Conservation (phyloP, 64 coral and sea anemone genomes). For the Dendronephthya gigantea region DNA sequence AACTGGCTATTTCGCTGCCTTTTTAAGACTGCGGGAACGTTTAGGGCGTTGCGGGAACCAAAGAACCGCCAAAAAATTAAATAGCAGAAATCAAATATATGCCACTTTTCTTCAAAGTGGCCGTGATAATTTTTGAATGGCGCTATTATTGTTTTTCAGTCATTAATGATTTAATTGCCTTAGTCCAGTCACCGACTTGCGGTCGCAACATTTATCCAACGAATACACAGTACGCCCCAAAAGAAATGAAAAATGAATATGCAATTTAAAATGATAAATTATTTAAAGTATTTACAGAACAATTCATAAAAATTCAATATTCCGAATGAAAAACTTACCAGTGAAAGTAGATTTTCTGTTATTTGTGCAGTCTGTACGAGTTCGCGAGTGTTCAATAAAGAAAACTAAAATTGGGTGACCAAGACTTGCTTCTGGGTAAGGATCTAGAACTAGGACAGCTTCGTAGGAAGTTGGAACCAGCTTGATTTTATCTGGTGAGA, state of each 20-base stretch:
- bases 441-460: conserved; percentile 49
- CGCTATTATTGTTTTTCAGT: conserved; percentile 15
- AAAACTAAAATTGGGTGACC: conserved; percentile 61
- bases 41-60: neutral
- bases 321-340: neutral
- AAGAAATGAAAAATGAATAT: neutral
- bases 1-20: too few species aligned
- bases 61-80: neutral
- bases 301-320: neutral
- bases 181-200: neutral
- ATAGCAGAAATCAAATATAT: neutral
- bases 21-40: too few species aligned
- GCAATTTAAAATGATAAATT: neutral
- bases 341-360: neutral
- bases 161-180: conserved; percentile 2
- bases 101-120: conserved; percentile 5
- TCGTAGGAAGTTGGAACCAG: conserved; percentile 31
- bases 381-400: conserved; percentile 37
- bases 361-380: conserved; percentile 16
- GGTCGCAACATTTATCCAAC: neutral
- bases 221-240: neutral
- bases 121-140: conserved; percentile 25
- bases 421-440: conserved; percentile 48
- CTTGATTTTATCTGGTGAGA: conserved; percentile 35
- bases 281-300: neutral